phyloP scores from a whole-genome alignment of 2,113 vertebrate genomes.

The Perognathus longimembris region DNA sequence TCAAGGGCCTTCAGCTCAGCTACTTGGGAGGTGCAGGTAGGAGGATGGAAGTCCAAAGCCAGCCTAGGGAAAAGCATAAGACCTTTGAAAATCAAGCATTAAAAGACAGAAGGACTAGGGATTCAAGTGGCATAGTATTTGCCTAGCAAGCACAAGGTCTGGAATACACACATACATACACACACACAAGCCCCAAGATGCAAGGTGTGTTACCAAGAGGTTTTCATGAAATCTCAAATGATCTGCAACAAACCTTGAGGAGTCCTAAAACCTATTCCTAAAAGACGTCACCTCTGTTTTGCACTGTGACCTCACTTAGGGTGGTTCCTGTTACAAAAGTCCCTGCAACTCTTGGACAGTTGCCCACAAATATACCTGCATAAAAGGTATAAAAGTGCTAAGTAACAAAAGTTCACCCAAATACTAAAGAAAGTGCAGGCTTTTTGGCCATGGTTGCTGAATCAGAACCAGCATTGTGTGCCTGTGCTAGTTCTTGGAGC shows the following conservation, averaged over 20 bases:
- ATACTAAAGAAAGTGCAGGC: not conserved
- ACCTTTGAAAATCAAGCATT: too few relatives aligned
- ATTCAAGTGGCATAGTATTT: too few relatives aligned
- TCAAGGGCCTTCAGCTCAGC: too few relatives aligned
- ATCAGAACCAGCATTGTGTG: not conserved
- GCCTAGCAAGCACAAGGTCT: too few relatives aligned
- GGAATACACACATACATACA: too few relatives aligned
- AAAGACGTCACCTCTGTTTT: not conserved
- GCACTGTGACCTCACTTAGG: not conserved
- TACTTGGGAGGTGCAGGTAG: too few relatives aligned
- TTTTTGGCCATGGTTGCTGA: not conserved
- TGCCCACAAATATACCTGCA: not conserved
- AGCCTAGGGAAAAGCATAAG: too few relatives aligned
- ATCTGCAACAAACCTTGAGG: not conserved
- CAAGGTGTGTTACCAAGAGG: not conserved
- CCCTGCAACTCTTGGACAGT: not conserved
- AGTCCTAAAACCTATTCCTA: constrained; percentile 1
- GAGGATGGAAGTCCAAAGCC: too few relatives aligned
- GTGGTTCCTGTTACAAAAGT: not conserved
- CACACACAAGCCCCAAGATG: not conserved
- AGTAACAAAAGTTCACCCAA: not conserved
- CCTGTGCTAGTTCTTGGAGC: too few relatives aligned
- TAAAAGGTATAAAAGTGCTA: too few relatives aligned
- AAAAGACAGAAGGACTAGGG: too few relatives aligned
- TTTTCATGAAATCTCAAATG: not conserved